Evolutionary conservation across 2,888 invertebrate genomes (phyloP), one percentile per base, ranked within the genome.

Genomic region (Allygus modestus): DNA sequence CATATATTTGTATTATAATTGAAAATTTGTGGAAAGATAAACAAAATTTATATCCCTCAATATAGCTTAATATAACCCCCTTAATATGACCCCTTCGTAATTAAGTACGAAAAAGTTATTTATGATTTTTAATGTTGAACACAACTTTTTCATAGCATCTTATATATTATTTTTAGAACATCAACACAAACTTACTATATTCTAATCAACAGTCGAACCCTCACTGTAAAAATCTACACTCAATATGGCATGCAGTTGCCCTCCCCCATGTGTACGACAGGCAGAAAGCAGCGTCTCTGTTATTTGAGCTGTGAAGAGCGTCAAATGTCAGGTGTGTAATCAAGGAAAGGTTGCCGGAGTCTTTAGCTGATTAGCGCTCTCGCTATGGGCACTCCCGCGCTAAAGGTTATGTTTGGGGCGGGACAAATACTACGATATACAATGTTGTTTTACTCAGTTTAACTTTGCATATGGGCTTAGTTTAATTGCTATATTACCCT

Each of bases 311-410:
- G 41, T 41, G 43, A 41, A 20, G 73, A 73, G 73, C 77, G 51
- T 26, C 54, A 79, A 79, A 79, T 79, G 79, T 79, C 79, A 79
- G 79, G 51, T 58, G 28, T 54, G 58, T 79, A 58, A 79, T 79
- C 79, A 79, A 77, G 54, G 79, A 79, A 79, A 79, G 79, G 79
- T 79, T 79, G 33, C 58, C 41, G 28, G 31, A 31, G 79, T 79
- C 79, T 79, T 79, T 79, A 79, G 58, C 58, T 79, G 79, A 79
- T 79, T 79, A 79, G 58, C 79, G 15, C 31, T 54, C 58, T 33
- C 33, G 77, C 41, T 23, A 17, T 15, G 15, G 65, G 5, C 54
- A 54, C 54, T 54, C 20, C 51, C 54, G 23, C 20, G 1, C 28
- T 20, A 71, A 71, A 71, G 71, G 71, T 71, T 71, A 71, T 15